Conservation (phyloP, 2,113 vertebrate species). For the Equus quagga region DNA sequence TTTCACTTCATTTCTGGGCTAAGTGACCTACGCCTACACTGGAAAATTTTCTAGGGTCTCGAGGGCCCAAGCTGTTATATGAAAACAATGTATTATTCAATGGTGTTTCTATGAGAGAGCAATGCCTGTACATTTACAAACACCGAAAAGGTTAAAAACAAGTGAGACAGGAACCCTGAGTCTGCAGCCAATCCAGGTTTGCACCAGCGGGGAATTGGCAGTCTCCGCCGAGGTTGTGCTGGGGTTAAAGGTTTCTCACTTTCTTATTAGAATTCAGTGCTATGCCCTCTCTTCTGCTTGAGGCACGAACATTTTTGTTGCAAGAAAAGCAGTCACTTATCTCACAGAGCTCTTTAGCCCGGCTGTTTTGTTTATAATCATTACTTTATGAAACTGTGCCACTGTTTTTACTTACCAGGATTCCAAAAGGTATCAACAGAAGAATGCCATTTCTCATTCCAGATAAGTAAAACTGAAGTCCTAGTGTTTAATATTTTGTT, state of each 20-base stretch:
- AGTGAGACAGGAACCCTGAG: neutral
- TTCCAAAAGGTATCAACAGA: neutral
- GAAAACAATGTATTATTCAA: conserved; percentile 42
- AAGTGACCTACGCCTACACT: conserved; percentile 28
- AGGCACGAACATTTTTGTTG: neutral
- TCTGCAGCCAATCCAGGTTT: neutral
- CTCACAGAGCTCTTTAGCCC: neutral
- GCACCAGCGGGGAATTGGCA: neutral
- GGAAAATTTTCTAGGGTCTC: conserved; percentile 8
- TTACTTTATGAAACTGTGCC: neutral
- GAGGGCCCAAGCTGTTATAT: neutral
- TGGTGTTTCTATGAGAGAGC: conserved; percentile 20
- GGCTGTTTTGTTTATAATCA: neutral
- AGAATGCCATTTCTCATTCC: neutral
- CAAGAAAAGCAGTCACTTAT: neutral
- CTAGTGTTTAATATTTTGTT: conserved; percentile 41
- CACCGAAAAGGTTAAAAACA: neutral
- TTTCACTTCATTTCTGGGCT: conserved; percentile 32
- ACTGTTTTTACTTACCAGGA: neutral
- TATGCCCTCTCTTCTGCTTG: neutral
- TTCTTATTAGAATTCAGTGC: neutral
- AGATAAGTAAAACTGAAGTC: neutral
- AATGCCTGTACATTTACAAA: conserved; percentile 5
- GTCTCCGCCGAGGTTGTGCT: neutral
- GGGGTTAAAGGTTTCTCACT: neutral